Evolutionary conservation across 1,140 invertebrate species (phyloP).

Genomic region (Euschistus heros): DNA sequence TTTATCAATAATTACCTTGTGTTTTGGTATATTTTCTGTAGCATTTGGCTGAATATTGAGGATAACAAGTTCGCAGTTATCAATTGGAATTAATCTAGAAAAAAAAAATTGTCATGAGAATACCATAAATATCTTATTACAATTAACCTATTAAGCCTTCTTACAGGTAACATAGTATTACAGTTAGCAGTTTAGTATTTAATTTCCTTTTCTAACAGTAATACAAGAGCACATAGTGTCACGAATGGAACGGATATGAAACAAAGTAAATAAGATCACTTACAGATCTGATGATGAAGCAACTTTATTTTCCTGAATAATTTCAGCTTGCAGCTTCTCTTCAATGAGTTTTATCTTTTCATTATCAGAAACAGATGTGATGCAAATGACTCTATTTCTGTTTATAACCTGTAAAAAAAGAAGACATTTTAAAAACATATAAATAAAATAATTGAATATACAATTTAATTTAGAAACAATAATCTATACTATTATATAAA

Average conservation of each 20-base stretch:
- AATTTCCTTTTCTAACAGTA: too few relatives aligned
- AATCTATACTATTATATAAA: too few relatives aligned
- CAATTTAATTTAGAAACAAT: too few relatives aligned
- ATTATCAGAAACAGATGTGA: slow-evolving; percentile 75
- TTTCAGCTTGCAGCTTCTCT: slow-evolving; percentile 69
- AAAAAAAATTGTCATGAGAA: too few relatives aligned
- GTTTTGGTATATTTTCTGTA: slow-evolving; percentile 45
- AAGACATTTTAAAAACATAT: not conserved
- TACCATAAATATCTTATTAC: too few relatives aligned
- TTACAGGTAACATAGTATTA: too few relatives aligned
- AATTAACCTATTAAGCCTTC: too few relatives aligned
- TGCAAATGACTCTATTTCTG: slow-evolving; percentile 75
- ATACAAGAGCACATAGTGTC: too few relatives aligned
- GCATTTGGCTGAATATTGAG: slow-evolving; percentile 77
- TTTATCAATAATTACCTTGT: slow-evolving; percentile 13
- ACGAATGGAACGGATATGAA: too few relatives aligned
- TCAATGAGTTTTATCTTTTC: slow-evolving; percentile 70
- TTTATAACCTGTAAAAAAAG: slow-evolving; percentile 39
- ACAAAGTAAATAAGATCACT: slow-evolving; percentile 28
- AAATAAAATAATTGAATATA: too few relatives aligned
- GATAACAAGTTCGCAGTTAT: slow-evolving; percentile 80
- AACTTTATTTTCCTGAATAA: slow-evolving; percentile 69
- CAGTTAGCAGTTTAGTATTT: too few relatives aligned
- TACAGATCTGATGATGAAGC: slow-evolving; percentile 48
- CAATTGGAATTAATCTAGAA: slow-evolving; percentile 58